These are phyloP conservation scores for Cyprinella venusta DNA, from an alignment of 2,797 vertebrate genomes.

Conservation along the genomic window DNA sequence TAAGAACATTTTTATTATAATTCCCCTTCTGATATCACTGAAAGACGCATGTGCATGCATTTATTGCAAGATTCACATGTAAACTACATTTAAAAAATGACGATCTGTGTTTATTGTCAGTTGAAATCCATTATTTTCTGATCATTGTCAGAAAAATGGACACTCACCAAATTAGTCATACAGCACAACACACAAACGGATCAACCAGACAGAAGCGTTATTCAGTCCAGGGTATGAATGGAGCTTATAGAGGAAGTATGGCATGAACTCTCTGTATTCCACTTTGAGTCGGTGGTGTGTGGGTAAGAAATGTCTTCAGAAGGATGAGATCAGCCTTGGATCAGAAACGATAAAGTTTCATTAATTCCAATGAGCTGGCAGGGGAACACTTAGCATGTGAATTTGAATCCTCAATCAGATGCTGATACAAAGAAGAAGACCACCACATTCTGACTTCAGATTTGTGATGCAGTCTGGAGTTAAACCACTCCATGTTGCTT, in stretches of 20 bases:
- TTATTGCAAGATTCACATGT: neutral
- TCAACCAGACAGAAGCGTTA: slow-evolving; percentile 39
- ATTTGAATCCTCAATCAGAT: neutral
- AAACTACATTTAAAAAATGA: neutral
- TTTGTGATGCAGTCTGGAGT: neutral
- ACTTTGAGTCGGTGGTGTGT: neutral
- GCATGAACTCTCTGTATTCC: slow-evolving; percentile 33
- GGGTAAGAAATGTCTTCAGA: slow-evolving; percentile 23
- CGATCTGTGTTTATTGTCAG: neutral
- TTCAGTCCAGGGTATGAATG: slow-evolving; percentile 28
- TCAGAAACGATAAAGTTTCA: slow-evolving; percentile 23
- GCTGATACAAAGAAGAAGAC: neutral
- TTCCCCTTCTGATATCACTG: neutral
- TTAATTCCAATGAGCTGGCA: slow-evolving; percentile 7
- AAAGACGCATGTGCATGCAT: neutral
- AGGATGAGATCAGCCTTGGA: slow-evolving; percentile 24
- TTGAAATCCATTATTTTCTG: neutral
- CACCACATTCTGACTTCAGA: neutral
- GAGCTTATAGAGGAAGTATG: slow-evolving; percentile 14
- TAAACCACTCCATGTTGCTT: neutral
- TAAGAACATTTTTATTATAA: neutral
- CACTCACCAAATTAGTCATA: neutral
- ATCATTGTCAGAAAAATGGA: neutral
- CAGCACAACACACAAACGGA: slow-evolving; percentile 1
- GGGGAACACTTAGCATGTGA: neutral